A percentile compares a stretch with the other conserved stretches of the same genome.
Conservation (phyloP, 2,113 vertebrate genomes). For the Alces alces region DNA sequence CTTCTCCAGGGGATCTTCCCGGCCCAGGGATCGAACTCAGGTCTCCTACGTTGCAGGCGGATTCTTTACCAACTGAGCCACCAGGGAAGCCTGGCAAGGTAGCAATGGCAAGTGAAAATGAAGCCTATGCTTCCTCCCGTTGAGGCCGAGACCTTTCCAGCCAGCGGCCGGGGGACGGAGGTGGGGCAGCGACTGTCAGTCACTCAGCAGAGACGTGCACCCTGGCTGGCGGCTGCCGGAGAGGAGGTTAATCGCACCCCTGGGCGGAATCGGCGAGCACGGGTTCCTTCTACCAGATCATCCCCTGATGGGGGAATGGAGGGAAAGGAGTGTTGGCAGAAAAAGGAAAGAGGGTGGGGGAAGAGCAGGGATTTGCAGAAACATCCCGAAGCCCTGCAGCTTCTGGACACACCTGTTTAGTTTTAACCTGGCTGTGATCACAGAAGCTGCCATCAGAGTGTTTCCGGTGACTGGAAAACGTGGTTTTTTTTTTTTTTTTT, state of each 20-base stretch:
- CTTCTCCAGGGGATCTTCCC: not conserved
- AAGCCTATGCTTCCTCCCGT: not conserved
- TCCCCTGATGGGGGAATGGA: accelerated
- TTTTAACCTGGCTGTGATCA: not conserved
- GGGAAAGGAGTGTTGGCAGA: not conserved
- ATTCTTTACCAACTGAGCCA: not conserved
- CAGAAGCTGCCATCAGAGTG: too few species aligned
- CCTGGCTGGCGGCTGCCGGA: not conserved
- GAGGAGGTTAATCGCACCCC: accelerated
- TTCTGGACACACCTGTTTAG: not conserved
- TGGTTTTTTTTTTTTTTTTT: too few species aligned
- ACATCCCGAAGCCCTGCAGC: not conserved
- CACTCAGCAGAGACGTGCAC: accelerated
- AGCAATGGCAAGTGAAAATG: accelerated
- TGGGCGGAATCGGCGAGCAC: not conserved
- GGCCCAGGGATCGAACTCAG: not conserved
- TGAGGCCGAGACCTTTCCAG: not conserved
- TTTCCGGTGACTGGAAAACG: not conserved
- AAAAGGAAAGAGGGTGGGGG: not conserved
- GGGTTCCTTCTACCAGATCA: not conserved
- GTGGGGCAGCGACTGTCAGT: accelerated
- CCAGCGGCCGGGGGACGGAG: not conserved
- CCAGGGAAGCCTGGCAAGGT: not conserved
- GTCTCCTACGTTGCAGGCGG: not conserved
- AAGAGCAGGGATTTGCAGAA: not conserved